Conservation (phyloP, 2,113 vertebrate genomes). For the Typhlomys cinereus region DNA sequence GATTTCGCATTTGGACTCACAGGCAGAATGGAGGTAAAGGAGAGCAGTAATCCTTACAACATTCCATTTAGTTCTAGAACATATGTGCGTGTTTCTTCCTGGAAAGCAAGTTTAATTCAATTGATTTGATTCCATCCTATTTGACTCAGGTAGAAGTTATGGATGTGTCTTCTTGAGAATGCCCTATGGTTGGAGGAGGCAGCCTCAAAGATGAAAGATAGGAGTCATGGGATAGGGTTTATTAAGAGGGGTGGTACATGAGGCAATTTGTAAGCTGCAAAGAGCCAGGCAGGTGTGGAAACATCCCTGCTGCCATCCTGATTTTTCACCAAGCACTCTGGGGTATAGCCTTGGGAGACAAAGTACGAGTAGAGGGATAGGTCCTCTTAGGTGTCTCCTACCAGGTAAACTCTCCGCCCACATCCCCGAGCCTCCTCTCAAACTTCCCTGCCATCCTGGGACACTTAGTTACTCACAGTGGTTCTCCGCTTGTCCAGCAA, state of each 20-base stretch:
- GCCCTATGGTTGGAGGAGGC: not conserved
- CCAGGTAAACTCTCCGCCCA: not conserved
- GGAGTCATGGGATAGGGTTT: rapidly evolving
- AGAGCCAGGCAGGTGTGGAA: not conserved
- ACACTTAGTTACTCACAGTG: conserved; percentile 88
- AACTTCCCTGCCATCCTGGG: not conserved
- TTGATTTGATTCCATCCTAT: not conserved
- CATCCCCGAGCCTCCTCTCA: not conserved
- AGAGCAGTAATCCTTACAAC: rapidly evolving
- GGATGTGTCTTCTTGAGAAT: not conserved
- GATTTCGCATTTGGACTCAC: not conserved
- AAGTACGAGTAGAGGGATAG: not conserved
- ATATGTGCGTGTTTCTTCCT: not conserved
- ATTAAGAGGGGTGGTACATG: rapidly evolving
- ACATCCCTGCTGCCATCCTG: not conserved
- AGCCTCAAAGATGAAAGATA: rapidly evolving
- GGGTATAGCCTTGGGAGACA: not conserved
- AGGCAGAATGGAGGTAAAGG: too few species aligned
- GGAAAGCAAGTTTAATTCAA: not conserved
- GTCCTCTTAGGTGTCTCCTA: not conserved
- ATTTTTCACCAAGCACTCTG: not conserved
- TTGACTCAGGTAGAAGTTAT: not conserved
- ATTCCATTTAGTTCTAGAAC: not conserved
- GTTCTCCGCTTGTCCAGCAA: conserved; percentile 87
- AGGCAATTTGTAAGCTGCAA: not conserved